These are phyloP conservation scores for Eriosoma lanigerum DNA, from an alignment of 1,140 invertebrate genomes.

Conservation along the genomic window DNA sequence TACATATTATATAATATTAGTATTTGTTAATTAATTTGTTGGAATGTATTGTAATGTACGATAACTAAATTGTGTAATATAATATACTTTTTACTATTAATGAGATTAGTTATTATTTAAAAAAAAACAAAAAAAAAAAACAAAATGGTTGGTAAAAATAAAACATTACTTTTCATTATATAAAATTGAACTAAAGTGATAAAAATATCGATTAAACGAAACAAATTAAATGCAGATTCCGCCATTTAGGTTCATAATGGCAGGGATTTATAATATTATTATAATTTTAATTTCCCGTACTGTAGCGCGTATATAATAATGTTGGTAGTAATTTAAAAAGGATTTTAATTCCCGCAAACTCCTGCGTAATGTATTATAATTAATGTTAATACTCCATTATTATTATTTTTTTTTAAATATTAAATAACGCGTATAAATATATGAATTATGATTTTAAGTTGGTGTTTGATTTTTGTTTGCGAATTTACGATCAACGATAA, in stretches of 20 bases:
- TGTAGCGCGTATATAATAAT: no score
- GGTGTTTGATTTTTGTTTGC: no score
- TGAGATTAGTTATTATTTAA: no score
- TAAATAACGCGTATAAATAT: not conserved
- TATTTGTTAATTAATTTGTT: no score
- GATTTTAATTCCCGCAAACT: not conserved
- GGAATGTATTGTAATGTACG: no score
- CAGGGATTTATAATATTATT: not conserved
- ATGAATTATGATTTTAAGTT: no score
- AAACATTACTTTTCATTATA: not conserved
- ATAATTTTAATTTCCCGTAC: not conserved
- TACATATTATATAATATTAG: no score
- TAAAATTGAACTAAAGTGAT: not conserved
- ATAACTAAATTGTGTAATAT: no score
- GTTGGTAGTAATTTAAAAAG: conserved; percentile 10
- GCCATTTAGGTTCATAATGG: not conserved
- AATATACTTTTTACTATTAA: no score
- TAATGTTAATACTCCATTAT: conserved; percentile 1
- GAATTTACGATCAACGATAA: no score
- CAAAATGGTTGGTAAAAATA: no score
- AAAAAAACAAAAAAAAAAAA: no score
- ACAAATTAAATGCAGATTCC: not conserved
- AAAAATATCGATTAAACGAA: not conserved
- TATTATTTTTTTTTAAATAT: not conserved
- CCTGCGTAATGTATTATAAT: not conserved